Evolutionary conservation across 2,888 invertebrate species (phyloP).

Genomic region (Lochmaea crataegi): DNA sequence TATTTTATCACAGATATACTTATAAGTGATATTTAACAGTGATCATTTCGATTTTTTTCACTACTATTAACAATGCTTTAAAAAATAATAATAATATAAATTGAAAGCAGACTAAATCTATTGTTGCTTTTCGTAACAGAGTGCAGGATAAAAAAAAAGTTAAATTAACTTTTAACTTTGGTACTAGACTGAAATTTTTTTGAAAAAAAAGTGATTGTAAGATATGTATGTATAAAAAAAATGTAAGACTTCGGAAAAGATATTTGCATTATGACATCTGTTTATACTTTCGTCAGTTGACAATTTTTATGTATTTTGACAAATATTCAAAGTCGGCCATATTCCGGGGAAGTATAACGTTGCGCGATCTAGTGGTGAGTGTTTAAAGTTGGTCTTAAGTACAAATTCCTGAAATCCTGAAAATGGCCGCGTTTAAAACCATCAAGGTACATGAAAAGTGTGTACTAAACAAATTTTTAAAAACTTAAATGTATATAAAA

Average conservation of each 20-base stretch:
- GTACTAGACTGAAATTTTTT: conserved; percentile 13
- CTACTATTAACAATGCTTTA: conserved; percentile 15
- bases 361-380: neutral
- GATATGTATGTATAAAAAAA: conserved; percentile 1
- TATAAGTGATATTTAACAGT: conserved; percentile 33
- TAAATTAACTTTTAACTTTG: neutral
- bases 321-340: neutral
- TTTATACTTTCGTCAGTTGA: neutral
- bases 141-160: conserved; percentile 5
- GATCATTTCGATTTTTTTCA: conserved; percentile 30
- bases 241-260: neutral
- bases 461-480: too few relatives aligned
- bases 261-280: neutral
- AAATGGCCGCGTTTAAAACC: too few relatives aligned
- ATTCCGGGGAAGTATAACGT: too few relatives aligned
- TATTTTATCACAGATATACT: conserved; percentile 34
- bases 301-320: conserved; percentile 1
- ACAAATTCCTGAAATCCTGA: too few relatives aligned
- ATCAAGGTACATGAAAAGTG: too few relatives aligned
- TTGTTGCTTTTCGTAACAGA: conserved; percentile 12
- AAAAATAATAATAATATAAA: conserved; percentile 4
- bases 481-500: conserved; percentile 1
- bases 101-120: conserved; percentile 7
- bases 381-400: neutral
- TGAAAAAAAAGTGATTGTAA: conserved; percentile 12